A percentile compares a stretch with the other conserved stretches of the same genome.
Evolutionary conservation across 2,888 invertebrate species (phyloP).

Genomic region (Dicycla oo): DNA sequence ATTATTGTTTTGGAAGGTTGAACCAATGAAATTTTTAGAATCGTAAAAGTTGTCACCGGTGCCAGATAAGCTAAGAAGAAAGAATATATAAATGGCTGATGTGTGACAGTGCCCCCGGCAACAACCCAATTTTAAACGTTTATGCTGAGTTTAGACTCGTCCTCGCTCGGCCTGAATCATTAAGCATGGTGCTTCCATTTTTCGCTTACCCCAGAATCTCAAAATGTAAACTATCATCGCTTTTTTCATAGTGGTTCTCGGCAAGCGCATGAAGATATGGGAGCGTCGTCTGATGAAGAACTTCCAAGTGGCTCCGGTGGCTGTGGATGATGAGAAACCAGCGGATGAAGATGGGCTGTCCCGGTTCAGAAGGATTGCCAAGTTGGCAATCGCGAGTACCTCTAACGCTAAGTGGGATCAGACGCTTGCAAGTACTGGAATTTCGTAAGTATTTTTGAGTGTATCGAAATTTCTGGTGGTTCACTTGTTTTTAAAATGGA

Average conservation of each 20-base stretch:
- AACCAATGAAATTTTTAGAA: too few relatives aligned
- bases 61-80: not conserved
- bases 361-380: slow-evolving; percentile 94
- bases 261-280: slow-evolving; percentile 95
- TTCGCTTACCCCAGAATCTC: not conserved
- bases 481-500: not conserved
- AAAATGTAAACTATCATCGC: not conserved
- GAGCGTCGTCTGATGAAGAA: slow-evolving; percentile 97
- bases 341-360: slow-evolving; percentile 91
- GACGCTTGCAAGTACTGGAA: slow-evolving; percentile 91
- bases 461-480: not conserved
- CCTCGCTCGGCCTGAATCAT: not conserved
- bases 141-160: not conserved
- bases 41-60: not conserved
- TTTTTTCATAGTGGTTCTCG: slow-evolving; percentile 91
- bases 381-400: slow-evolving; percentile 93
- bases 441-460: slow-evolving; percentile 83
- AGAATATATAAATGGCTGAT: not conserved
- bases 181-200: not conserved
- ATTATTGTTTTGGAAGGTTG: too few relatives aligned
- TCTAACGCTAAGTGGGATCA: slow-evolving; percentile 94
- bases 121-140: not conserved
- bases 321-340: slow-evolving; percentile 90
- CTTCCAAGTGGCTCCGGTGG: slow-evolving; percentile 95
- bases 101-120: slow-evolving; percentile 3